Evolutionary conservation across 2,797 vertebrate species (phyloP).

Genomic region (Chelon labrosus): DNA sequence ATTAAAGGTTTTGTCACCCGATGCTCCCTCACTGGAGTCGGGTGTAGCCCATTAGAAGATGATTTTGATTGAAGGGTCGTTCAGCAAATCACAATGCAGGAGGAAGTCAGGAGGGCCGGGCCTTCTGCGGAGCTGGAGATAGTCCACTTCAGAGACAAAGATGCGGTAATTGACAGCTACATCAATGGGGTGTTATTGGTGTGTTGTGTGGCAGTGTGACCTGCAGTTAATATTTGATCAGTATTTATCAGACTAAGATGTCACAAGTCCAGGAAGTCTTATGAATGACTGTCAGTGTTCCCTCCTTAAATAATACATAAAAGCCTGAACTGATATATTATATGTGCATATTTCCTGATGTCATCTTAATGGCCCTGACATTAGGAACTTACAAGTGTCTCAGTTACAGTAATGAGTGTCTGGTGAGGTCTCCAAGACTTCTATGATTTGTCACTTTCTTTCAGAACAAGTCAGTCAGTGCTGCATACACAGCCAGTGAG

Average conservation of each 20-base stretch:
- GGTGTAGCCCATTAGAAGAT: constrained; percentile 82
- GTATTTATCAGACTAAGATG: neutral
- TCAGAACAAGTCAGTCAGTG: constrained; percentile 9
- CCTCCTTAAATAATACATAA: neutral
- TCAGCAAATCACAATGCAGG: constrained; percentile 73
- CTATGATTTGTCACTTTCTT: constrained; percentile 7
- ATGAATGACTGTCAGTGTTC: neutral
- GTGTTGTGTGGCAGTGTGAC: constrained; percentile 22
- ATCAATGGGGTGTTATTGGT: constrained; percentile 28
- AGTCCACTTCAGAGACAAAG: constrained; percentile 66
- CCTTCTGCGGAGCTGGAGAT: constrained; percentile 31
- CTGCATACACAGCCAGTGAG: constrained; percentile 14
- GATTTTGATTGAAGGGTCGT: constrained; percentile 67
- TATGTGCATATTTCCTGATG: neutral
- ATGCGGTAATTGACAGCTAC: constrained; percentile 51
- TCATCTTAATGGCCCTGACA: neutral
- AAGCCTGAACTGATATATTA: neutral
- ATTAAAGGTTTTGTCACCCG: constrained; percentile 82
- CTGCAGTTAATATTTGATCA: constrained; percentile 16
- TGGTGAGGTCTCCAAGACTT: neutral
- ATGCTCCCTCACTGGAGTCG: constrained; percentile 80
- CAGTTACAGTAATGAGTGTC: neutral
- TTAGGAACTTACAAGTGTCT: neutral
- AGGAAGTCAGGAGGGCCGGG: constrained; percentile 46
- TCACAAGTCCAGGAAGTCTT: neutral